Conservation (phyloP, 2,888 invertebrate species). For the Aquatica leii region DNA sequence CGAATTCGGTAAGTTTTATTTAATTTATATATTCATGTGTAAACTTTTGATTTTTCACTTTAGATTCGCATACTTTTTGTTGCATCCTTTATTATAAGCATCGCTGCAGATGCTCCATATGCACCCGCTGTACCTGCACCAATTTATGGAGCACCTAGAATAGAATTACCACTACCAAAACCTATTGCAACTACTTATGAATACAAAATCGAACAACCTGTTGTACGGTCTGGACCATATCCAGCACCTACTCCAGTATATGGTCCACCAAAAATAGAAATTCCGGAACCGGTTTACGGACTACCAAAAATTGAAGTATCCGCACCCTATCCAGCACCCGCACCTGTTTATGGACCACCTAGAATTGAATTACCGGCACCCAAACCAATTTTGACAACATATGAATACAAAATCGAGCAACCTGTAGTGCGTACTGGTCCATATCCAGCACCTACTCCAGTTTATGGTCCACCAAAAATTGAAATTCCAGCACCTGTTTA, state of each 20-base stretch:
- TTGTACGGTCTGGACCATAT: neutral
- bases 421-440: neutral
- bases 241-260: conserved; percentile 9
- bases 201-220: conserved; percentile 8
- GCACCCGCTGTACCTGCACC: conserved; percentile 6
- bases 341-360: neutral
- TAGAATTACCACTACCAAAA: conserved; percentile 9
- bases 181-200: conserved; percentile 8
- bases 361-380: conserved; percentile 2
- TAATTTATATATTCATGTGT: neutral
- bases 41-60: neutral
- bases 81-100: neutral
- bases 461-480: neutral
- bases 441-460: conserved; percentile 3
- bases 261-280: neutral
- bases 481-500: conserved; percentile 1
- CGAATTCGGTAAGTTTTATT: neutral
- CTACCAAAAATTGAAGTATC: conserved; percentile 5
- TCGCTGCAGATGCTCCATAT: conserved; percentile 11
- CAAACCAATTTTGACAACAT: conserved; percentile 5
- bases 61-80: conserved; percentile 4
- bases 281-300: conserved; percentile 1
- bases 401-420: conserved; percentile 7
- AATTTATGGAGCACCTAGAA: conserved; percentile 6
- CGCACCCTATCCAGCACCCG: neutral